Percentiles rank a stretch among this genome's conserved stretches.
Conservation (phyloP, 1,140 invertebrate genomes). For the Drosophila orosa region DNA sequence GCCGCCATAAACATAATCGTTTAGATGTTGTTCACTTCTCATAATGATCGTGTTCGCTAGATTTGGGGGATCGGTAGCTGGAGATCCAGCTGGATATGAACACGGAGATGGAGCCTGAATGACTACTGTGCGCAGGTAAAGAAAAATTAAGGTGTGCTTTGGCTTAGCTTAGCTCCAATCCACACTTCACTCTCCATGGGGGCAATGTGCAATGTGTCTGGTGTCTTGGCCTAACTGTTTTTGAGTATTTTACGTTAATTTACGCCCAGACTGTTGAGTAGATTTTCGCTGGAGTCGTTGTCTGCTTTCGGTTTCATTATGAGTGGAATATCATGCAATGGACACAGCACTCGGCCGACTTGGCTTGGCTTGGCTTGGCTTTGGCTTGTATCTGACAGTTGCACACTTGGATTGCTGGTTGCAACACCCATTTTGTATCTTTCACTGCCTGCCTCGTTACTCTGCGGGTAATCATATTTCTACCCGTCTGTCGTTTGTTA, state of each 20-base stretch:
- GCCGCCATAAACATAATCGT: slow-evolving; percentile 16
- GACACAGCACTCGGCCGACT: slow-evolving; percentile 9
- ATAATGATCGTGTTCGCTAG: slow-evolving; percentile 47
- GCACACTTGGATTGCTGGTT: slow-evolving; percentile 56
- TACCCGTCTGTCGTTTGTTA: slow-evolving; percentile 27
- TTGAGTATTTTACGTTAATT: slow-evolving; percentile 69
- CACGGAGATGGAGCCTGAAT: slow-evolving; percentile 5
- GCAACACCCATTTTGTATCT: slow-evolving; percentile 75
- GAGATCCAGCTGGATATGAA: slow-evolving; percentile 11
- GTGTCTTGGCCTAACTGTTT: slow-evolving; percentile 46
- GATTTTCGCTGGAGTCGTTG: slow-evolving; percentile 45
- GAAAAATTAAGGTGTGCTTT: slow-evolving; percentile 42
- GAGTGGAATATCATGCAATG: slow-evolving; percentile 70
- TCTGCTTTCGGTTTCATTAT: slow-evolving; percentile 77
- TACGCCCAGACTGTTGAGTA: slow-evolving; percentile 68
- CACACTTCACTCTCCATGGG: slow-evolving; percentile 38
- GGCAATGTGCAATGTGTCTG: slow-evolving; percentile 24
- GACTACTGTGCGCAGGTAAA: slow-evolving; percentile 47
- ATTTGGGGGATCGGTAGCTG: slow-evolving; percentile 44
- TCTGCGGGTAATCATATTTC: slow-evolving; percentile 74
- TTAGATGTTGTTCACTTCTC: slow-evolving; percentile 26
- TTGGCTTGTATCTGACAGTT: slow-evolving; percentile 42
- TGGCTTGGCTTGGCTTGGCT: slow-evolving; percentile 23
- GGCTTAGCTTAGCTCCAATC: slow-evolving; percentile 10
- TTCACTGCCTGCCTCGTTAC: slow-evolving; percentile 36